Evolutionary conservation across 2,888 invertebrate genomes (phyloP).

Genomic region (Drosophila cognata): DNA sequence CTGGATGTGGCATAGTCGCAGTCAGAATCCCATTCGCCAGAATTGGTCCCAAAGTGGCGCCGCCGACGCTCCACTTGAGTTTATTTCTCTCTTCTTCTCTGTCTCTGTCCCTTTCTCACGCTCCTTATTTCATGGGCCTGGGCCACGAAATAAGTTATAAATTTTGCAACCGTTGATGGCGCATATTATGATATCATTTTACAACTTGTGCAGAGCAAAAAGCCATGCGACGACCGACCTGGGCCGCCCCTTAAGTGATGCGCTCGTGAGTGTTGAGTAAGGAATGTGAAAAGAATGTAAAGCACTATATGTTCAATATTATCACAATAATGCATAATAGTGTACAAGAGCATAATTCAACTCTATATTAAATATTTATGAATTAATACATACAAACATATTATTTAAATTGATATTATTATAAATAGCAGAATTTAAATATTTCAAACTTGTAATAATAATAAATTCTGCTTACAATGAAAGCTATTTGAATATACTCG

Average conservation of each 20-base stretch:
- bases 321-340: neutral
- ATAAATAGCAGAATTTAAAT: neutral
- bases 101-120: conserved; percentile 29
- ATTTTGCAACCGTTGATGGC: conserved; percentile 84
- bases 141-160: conserved; percentile 83
- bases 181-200: conserved; percentile 85
- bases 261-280: conserved; percentile 32
- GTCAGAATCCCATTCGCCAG: conserved; percentile 30
- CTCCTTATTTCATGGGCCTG: conserved; percentile 31
- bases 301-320: neutral
- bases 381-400: neutral
- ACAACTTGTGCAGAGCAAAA: conserved; percentile 77
- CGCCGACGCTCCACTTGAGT: conserved; percentile 68
- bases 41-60: conserved; percentile 70
- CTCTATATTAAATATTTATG: neutral
- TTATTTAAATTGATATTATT: neutral
- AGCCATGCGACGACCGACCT: conserved; percentile 56
- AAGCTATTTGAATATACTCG: neutral
- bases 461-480: neutral
- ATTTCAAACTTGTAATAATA: neutral
- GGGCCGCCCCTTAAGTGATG: conserved; percentile 47
- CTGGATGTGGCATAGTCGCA: conserved; percentile 39
- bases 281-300: neutral
- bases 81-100: conserved; percentile 21
- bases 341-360: neutral